These are phyloP conservation scores for Drosophila ficusphila DNA, from an alignment of 1,140 invertebrate species.

Conservation along the genomic window DNA sequence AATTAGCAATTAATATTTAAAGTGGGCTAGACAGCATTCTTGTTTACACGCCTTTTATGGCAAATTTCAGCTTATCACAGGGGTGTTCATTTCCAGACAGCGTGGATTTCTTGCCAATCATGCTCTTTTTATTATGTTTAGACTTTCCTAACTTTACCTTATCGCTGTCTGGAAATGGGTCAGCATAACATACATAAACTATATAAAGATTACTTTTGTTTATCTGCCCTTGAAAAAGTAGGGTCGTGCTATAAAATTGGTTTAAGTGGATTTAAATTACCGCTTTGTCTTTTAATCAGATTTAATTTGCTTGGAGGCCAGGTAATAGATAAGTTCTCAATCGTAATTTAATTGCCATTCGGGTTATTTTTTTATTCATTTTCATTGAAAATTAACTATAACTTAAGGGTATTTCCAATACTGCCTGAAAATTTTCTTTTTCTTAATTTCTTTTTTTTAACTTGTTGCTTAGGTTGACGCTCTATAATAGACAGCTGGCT, in stretches of 20 bases:
- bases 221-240: neutral
- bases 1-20: constrained; percentile 59
- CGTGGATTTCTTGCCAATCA: neutral
- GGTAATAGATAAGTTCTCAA: neutral
- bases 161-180: constrained; percentile 5
- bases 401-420: neutral
- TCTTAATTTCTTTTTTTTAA: constrained; percentile 7
- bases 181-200: neutral
- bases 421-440: neutral
- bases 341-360: too few species aligned
- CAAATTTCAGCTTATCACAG: neutral
- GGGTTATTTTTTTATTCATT: neutral
- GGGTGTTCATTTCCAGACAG: neutral
- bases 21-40: constrained; percentile 58
- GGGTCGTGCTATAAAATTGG: neutral
- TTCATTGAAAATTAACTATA: neutral
- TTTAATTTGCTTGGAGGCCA: neutral
- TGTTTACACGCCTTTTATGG: constrained; percentile 10
- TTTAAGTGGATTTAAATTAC: neutral
- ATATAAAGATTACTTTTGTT: neutral
- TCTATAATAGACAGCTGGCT: constrained; percentile 8
- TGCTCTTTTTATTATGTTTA: neutral
- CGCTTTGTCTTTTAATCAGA: neutral
- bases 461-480: neutral
- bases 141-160: constrained; percentile 2